Base-by-base conservation (phyloP, 2,113 vertebrate genomes). In the Sula dactylatra region DNA sequence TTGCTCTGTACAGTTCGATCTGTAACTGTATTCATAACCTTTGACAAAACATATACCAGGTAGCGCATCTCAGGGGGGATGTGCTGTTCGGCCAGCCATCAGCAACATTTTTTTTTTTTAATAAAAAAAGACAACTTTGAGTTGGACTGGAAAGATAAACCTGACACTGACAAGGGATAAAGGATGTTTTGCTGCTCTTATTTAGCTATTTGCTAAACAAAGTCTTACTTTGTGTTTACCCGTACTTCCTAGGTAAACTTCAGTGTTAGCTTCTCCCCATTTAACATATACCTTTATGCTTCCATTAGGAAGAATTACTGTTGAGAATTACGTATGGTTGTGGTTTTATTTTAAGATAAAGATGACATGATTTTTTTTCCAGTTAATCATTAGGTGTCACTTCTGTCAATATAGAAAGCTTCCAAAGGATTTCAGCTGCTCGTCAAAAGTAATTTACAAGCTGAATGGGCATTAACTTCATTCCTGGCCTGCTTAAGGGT, bases 61-160 rank as follows among this genome's bases (percentile, higher is more conserved):
- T 8, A 59, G 32, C 3, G 0, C 9, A 26, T 47, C 64, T 59
- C 1, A 0, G 34, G 0, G 10, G 70, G 38, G 5, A 62, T 13
- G 8, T 27, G n/a, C 34, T 70, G 42, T 12, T 32, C n/a, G 31
- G 38, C 62, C 82, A 44, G 31, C 13, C 15, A 7, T 2, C 13
- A 11, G 25, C 13, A 36, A 52, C 16, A 11, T 34, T 16, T 17
- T 36, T 56, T 50, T 38, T 38, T 32, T 47, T 17, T 20, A 25
- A 38, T 44, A 36, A 76, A 52, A 52, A 42, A 45, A 54, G 47
- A 62, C 25, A 50, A 7, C 49, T 82, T 81, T 4, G 13, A 21
- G 67, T 82, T 64, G 32, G n/a, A 88, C 40, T 38, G 20, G 26
- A n/a, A 62, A 36, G 7, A 50, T 16, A 29, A 49, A 50, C 36